Conservation (phyloP, 2,888 invertebrate genomes). For the Argyresthia albistria region DNA sequence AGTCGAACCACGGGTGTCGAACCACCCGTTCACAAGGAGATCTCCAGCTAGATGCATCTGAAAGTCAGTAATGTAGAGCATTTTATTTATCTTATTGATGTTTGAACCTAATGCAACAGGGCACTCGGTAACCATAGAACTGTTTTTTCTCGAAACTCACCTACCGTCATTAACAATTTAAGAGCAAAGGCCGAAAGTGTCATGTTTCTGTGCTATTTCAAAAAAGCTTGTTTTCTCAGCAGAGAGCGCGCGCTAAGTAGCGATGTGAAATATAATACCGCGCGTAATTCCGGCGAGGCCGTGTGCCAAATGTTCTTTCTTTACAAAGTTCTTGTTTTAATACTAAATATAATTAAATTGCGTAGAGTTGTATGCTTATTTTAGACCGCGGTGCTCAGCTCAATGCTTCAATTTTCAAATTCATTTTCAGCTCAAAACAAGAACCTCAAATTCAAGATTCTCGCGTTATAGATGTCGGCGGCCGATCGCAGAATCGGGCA, state of each 20-base stretch:
- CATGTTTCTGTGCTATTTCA: constrained; percentile 61
- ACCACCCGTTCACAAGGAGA: no score
- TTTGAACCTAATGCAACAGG: no score
- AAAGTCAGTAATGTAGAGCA: no score
- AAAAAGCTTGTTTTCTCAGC: constrained; percentile 67
- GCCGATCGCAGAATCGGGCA: no score
- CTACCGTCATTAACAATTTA: constrained; percentile 34
- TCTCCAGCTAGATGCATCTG: no score
- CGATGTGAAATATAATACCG: constrained; percentile 49
- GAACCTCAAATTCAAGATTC: no score
- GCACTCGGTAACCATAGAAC: constrained; percentile 5
- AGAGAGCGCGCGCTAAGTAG: constrained; percentile 61
- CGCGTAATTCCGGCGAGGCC: constrained; percentile 46
- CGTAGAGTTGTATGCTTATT: background rate
- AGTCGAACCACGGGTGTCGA: no score
- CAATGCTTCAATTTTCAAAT: no score
- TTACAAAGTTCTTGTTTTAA: constrained; percentile 14
- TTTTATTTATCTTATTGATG: no score
- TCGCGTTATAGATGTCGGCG: no score
- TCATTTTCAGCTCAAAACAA: no score
- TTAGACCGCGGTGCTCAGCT: background rate
- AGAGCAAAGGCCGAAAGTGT: constrained; percentile 55
- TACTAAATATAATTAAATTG: background rate
- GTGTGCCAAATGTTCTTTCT: constrained; percentile 49
- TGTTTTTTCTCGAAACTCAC: constrained; percentile 60